phyloP scores from a whole-genome alignment of 2,797 vertebrate species.

The Onychomys torridus region DNA sequence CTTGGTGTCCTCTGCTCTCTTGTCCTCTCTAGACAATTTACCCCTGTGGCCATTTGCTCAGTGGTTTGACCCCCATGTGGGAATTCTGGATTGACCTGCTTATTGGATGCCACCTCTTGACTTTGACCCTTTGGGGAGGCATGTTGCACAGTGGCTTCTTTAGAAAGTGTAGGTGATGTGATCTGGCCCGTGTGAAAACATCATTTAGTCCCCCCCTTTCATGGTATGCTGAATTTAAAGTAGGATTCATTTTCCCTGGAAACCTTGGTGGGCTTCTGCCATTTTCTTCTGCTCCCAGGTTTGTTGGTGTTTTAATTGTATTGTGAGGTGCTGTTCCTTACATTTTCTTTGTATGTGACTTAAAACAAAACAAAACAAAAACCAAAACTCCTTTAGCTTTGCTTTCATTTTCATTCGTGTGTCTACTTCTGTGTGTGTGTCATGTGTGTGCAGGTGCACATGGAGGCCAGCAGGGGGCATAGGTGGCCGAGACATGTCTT shows the following conservation, averaged over 20 bases:
- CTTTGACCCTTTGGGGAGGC: background rate
- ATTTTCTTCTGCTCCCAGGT: constrained; percentile 18
- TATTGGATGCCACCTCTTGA: background rate
- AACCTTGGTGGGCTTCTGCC: background rate
- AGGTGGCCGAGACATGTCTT: background rate
- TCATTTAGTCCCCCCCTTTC: background rate
- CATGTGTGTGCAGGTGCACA: background rate
- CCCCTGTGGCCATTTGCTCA: background rate
- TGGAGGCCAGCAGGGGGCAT: background rate
- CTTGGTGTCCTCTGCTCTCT: background rate
- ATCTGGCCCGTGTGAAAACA: constrained; percentile 21
- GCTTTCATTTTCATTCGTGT: background rate
- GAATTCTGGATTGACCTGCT: constrained; percentile 18
- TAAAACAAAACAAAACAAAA: no score
- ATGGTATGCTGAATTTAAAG: constrained; percentile 48
- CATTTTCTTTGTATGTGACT: background rate
- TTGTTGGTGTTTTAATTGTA: background rate
- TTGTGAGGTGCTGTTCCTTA: background rate
- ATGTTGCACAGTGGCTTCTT: constrained; percentile 6
- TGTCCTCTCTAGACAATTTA: background rate
- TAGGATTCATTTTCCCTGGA: constrained; percentile 2
- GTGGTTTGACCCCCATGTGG: background rate
- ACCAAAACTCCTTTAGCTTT: background rate
- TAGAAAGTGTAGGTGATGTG: background rate
- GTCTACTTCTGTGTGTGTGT: background rate